Evolutionary conservation across 2,113 vertebrate species (phyloP).

Genomic region (Brachyistius frenatus): DNA sequence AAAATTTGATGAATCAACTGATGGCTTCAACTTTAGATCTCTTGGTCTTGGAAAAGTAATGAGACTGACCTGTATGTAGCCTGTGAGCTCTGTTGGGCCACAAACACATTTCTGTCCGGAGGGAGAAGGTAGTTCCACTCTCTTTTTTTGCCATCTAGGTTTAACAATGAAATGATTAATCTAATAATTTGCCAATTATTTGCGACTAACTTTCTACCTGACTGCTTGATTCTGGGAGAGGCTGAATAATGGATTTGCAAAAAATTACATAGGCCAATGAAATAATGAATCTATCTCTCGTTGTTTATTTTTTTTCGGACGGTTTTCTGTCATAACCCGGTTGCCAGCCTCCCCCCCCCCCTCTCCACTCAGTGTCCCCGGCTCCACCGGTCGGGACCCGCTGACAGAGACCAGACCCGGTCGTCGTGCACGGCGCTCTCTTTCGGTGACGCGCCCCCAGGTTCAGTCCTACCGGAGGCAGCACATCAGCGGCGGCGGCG

Average conservation of each 20-base stretch:
- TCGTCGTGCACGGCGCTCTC: conserved; percentile 37
- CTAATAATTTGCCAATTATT: background rate
- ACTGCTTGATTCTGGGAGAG: background rate
- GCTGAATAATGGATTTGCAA: background rate
- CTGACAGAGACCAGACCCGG: conserved; percentile 10
- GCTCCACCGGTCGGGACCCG: background rate
- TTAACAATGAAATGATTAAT: background rate
- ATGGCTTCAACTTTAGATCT: no score
- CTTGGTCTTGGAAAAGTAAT: background rate
- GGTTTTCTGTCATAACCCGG: no score
- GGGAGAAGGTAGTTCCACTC: no score
- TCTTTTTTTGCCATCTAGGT: background rate
- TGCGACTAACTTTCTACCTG: background rate
- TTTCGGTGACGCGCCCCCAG: conserved; percentile 45
- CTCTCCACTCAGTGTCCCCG: background rate
- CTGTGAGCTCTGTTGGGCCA: no score
- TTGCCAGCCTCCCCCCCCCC: no score
- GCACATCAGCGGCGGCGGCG: background rate
- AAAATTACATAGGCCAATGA: no score
- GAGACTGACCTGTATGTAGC: no score
- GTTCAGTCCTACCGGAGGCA: conserved; percentile 53
- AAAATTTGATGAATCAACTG: no score
- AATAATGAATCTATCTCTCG: no score
- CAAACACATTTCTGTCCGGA: no score
- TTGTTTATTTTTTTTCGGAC: no score